These are phyloP conservation scores for Netta rufina DNA, from an alignment of 2,797 vertebrate species.

Conservation along the genomic window DNA sequence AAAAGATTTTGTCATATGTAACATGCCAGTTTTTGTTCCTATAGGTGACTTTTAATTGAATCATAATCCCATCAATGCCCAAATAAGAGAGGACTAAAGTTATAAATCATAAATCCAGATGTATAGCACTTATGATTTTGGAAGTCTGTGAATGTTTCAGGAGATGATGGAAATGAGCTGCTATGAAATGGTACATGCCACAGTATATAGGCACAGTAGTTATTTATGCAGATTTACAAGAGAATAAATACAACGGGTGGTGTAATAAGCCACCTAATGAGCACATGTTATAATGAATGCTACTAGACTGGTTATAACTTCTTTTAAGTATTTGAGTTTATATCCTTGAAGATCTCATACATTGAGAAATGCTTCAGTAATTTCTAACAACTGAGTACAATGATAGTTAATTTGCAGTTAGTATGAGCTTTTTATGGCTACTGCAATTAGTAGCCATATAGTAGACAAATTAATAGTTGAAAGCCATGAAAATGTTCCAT, in stretches of 20 bases:
- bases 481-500: neutral
- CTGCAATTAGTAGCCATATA: constrained; percentile 66
- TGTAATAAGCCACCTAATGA: neutral
- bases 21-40: constrained; percentile 34
- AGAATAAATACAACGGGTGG: neutral
- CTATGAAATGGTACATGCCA: neutral
- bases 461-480: neutral
- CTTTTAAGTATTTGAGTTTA: constrained; percentile 44
- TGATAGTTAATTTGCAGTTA: constrained; percentile 53
- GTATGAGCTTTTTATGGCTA: constrained; percentile 47
- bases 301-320: constrained; percentile 6
- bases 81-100: neutral
- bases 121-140: neutral
- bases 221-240: neutral
- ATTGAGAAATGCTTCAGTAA: constrained; percentile 47
- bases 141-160: neutral
- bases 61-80: neutral
- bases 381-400: constrained; percentile 58
- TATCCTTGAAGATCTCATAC: constrained; percentile 31
- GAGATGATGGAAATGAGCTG: neutral
- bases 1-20: constrained; percentile 16
- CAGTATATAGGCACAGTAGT: neutral
- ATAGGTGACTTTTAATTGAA: constrained; percentile 53
- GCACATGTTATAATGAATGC: neutral
- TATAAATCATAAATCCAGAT: constrained; percentile 29